A percentile compares a stretch with the other conserved stretches of the same genome.
Conservation (phyloP, 2,113 vertebrate species). For the Neogale vison region DNA sequence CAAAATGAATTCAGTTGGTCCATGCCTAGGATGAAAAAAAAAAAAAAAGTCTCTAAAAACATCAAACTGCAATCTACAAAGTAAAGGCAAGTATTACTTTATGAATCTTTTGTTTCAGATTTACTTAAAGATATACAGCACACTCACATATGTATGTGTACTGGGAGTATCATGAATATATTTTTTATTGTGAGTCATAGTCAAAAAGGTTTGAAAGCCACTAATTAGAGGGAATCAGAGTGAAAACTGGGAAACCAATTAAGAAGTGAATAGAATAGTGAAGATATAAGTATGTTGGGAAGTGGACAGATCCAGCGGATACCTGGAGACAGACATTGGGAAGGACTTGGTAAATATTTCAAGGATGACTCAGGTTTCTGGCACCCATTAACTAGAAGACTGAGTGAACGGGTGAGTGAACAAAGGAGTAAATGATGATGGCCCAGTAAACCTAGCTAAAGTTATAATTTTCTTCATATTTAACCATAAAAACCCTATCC, state of each 20-base stretch:
- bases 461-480: conserved; percentile 6
- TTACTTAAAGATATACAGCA: not conserved
- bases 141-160: not conserved
- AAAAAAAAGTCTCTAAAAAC: not conserved
- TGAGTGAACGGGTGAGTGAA: not conserved
- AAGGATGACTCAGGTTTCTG: not conserved
- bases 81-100: not conserved
- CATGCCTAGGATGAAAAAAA: not conserved
- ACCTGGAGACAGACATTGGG: not conserved
- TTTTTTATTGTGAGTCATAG: not conserved
- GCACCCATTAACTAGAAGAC: conserved; percentile 24
- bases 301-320: not conserved
- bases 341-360: not conserved
- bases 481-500: not conserved
- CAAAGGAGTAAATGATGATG: not conserved
- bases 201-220: not conserved
- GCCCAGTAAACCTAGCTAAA: not conserved
- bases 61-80: not conserved
- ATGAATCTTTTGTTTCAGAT: conserved; percentile 25
- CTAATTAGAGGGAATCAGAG: not conserved
- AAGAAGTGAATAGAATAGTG: not conserved
- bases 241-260: not conserved
- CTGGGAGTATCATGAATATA: not conserved
- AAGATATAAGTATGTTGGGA: not conserved
- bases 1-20: conserved; percentile 20